Evolutionary conservation across 2,113 vertebrate species (phyloP), one percentile per base, ranked within the genome.

Genomic region (Pteropus alecto): DNA sequence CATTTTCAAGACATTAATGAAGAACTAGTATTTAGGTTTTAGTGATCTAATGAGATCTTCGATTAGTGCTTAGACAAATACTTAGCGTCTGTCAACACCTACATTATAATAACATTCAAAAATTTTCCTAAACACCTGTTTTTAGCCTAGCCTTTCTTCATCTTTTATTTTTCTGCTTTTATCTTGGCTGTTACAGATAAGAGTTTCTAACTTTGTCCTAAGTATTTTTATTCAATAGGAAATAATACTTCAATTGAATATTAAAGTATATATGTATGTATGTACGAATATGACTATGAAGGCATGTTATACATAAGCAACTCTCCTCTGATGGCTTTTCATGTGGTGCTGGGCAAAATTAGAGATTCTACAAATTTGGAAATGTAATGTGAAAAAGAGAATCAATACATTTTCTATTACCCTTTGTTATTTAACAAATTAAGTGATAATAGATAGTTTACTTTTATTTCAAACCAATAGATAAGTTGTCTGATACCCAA

Each of bases 1-100:
- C 95, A 97, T 97, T 98, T 97, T 90, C 97, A 97, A 98, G 97
- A 76, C 0, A 68, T 87, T 94, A 90, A 97, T 0, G 4, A 98
- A 98, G 87, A 98, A 88, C 83, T 70, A 95, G 46, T 95, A 97
- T 83, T 97, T 98, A 98, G 60, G 78, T 98, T 95, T 96, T 94
- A 90, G 84, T 89, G 58, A 98, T 98, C 97, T 97, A 68, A 14
- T 79, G 77, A 86, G 92, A 94, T 96, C 73, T 70, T 98, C 85
- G 95, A 90, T 94, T 97, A 96, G 74, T 97, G 84, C 93, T 76
- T 87, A 90, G 95, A 95, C 96, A 98, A 98, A 97, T 76, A 83
- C 73, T 96, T 93, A 94, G 41, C 41, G 98, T 98, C 91, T 97
- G 87, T 98, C 94, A 98, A 97, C 87, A 96, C 79, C 56, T 73